Evolutionary conservation across 1,140 invertebrate species (phyloP).

Genomic region (Nasonia longicornis): DNA sequence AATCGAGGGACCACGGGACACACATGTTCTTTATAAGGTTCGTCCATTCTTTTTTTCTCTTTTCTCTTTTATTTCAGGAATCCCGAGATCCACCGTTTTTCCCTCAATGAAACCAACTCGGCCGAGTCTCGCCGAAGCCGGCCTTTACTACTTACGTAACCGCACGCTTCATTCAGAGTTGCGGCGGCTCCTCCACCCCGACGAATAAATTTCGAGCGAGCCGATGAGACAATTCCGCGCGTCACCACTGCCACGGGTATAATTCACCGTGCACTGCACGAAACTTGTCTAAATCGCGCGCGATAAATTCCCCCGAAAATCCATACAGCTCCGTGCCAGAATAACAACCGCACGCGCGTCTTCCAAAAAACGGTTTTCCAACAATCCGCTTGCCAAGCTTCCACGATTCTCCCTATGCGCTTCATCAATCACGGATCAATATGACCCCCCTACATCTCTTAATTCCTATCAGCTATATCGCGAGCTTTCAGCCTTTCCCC

Average conservation of each 20-base stretch:
- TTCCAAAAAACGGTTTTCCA: too few species aligned
- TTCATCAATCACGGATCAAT: neutral
- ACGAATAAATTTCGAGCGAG: too few species aligned
- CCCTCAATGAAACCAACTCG: neutral
- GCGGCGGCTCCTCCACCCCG: neutral
- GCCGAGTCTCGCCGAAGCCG: slow-evolving; percentile 34
- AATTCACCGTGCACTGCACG: too few species aligned
- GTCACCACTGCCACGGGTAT: too few species aligned
- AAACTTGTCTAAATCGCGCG: too few species aligned
- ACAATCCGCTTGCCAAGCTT: too few species aligned
- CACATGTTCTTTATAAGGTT: slow-evolving; percentile 68
- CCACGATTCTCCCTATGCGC: too few species aligned
- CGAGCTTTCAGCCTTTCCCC: neutral
- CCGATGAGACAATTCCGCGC: too few species aligned
- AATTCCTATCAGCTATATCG: neutral
- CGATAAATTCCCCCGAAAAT: too few species aligned
- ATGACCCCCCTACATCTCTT: neutral
- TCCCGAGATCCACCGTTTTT: neutral
- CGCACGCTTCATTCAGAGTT: neutral
- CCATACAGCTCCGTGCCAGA: too few species aligned
- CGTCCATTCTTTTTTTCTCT: neutral
- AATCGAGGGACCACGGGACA: slow-evolving; percentile 67
- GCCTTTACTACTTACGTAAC: slow-evolving; percentile 40
- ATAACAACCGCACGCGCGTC: too few species aligned
- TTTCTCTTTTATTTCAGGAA: neutral